Base-by-base conservation (phyloP, 1,140 invertebrate genomes). In the Argopecten irradians region DNA sequence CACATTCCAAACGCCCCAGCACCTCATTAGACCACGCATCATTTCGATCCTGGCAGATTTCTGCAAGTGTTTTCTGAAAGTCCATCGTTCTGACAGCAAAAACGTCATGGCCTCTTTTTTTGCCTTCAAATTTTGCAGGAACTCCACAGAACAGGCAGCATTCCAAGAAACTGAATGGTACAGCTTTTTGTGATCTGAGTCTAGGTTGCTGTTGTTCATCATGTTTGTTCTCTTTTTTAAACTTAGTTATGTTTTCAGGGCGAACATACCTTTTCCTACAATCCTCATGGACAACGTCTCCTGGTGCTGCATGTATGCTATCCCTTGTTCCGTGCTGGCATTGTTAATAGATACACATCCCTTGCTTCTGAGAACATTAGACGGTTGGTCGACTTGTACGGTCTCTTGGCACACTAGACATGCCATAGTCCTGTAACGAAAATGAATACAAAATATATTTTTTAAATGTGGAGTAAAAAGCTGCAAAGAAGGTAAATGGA, bases 21-120 rank as follows among this genome's bases (percentile, higher is more conserved):
- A 91, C 83, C 41, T 86, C 85, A 55, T 84, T 87, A n/a, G 82
- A 84, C 89, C 87, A 91, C 32, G 89, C 36, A 85, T 90, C 90
- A n/a, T 84, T 43, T 35, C 90, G 19, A 22, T 87, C 43, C 33
- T 86, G 34, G 84, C 89, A 90, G 0, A 83, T 33, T n/a, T 82
- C 19, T 34, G 16, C 5, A 32, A 90, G 32, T 86, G n/a, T 88
- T 3, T 88, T 85, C 36, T 90, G 85, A 43, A 91, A 90, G 0
- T 91, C 87, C 14, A 86, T 83, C 39, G 85, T 90, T 71, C 71
- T n/a, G n/a, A 91, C 87, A 22, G 87, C 85, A 87, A 36, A 87
- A 11, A 86, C 84, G 39, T 86, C 32, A 35, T 34, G 8, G 28
- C 22, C 36, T 82, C 36, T 71, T 87, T 89, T 83, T 34, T 43